phyloP scores from a whole-genome alignment of 2,888 invertebrate genomes.

The Amphimallon solstitiale region DNA sequence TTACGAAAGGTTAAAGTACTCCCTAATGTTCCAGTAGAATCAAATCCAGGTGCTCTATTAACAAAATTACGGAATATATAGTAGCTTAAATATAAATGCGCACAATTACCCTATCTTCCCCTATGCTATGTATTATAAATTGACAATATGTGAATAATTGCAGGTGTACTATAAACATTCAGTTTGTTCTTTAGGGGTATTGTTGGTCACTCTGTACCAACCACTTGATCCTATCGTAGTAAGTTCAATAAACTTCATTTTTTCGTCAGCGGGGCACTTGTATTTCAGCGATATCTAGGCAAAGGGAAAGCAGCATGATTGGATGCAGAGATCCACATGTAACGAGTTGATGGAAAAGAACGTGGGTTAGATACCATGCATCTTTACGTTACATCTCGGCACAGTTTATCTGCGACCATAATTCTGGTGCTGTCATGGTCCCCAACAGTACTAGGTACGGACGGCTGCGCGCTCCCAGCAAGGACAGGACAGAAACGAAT shows the following conservation, averaged over 20 bases:
- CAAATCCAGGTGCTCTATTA: too few species aligned
- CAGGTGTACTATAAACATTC: too few species aligned
- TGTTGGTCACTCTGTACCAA: too few species aligned
- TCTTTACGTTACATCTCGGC: conserved; percentile 62
- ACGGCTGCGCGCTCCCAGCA: conserved; percentile 55
- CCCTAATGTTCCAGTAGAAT: too few species aligned
- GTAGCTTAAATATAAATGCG: too few species aligned
- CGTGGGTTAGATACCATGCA: conserved; percentile 63
- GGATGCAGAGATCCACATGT: conserved; percentile 38
- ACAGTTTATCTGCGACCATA: conserved; percentile 60
- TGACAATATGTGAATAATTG: too few species aligned
- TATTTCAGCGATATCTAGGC: conserved; percentile 31
- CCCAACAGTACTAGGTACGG: conserved; percentile 58
- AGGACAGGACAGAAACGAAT: conserved; percentile 31
- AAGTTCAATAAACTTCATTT: conserved; percentile 35
- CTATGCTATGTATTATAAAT: too few species aligned
- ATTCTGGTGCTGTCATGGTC: conserved; percentile 57
- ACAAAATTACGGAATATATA: too few species aligned
- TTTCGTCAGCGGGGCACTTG: conserved; percentile 8
- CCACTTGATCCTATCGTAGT: background rate
- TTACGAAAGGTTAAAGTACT: too few species aligned
- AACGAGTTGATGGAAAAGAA: conserved; percentile 56
- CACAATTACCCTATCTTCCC: too few species aligned
- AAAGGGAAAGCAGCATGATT: conserved; percentile 29
- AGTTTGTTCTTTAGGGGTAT: too few species aligned